Evolutionary conservation across 2,888 invertebrate genomes (phyloP), one percentile per base, ranked within the genome.

Genomic region (Meiosimyza platycephala): DNA sequence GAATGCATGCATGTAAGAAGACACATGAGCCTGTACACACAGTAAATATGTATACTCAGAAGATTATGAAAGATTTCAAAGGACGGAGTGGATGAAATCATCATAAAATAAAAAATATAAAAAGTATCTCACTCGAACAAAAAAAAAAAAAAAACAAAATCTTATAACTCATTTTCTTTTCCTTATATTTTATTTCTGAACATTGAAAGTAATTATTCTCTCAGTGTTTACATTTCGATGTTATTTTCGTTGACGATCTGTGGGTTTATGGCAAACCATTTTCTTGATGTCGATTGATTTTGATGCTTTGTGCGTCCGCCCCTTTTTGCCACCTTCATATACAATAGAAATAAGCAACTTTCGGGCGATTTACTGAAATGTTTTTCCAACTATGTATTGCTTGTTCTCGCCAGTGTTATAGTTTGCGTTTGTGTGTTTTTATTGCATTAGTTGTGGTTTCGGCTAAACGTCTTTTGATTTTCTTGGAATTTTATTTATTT

Each of bases 281-380:
- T 69, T 62, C 74, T 84, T 84, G 84, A 83, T 83, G 83, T 81
- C 84, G 81, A 83, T 83, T 83, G 83, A 83, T 83, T 83, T 83
- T 79, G 82, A 81, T 79, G 78, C 81, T 82, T 78, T 9, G 76
- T 82, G 79, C 74, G 15, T 51, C n/a, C 52, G 13, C 16, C 28
- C 57, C 54, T 47, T 48, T 47, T 9, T 33, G 15, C 18, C 22
- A 50, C 50, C 12, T 55, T 66, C 16, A 16, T 60, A 18, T 9
- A 66, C 9, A 40, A 40, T 9, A 66, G 40, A 40, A 40, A 40
- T 9, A n/a, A 55, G 40, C n/a, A 4, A 54, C 40, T 54, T 55
- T 40, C 54, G 11, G 9, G 7, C 18, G 18, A 12, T 18, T 15
- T 40, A 16, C 33, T n/a, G 33, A 11, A 16, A 40, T 16, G 16